phyloP scores from a whole-genome alignment of 2,888 invertebrate species.

The Scelioninae gen. 1 region DNA sequence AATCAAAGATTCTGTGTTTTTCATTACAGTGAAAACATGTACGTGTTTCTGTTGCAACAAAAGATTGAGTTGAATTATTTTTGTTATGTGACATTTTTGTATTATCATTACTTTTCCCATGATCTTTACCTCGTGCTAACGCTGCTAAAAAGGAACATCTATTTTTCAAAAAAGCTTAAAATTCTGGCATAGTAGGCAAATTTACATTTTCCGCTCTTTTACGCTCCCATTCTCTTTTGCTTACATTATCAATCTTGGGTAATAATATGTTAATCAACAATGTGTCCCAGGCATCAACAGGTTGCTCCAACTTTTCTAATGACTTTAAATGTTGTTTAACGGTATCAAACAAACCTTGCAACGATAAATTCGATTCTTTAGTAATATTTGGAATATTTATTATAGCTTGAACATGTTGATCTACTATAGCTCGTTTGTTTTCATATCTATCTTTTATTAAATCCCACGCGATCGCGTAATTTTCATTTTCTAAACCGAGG shows the following conservation, averaged over 20 bases:
- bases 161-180: constrained; percentile 1
- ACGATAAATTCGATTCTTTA: constrained; percentile 37
- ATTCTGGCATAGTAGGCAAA: constrained; percentile 14
- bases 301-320: constrained; percentile 9
- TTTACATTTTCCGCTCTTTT: constrained; percentile 16
- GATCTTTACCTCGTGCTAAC: neutral
- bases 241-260: constrained; percentile 13
- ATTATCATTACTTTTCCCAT: neutral
- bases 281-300: constrained; percentile 18
- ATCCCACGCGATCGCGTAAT: constrained; percentile 43
- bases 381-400: constrained; percentile 27
- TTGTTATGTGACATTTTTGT: neutral
- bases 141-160: constrained; percentile 19
- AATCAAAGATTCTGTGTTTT: neutral
- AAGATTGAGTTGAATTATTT: constrained; percentile 5
- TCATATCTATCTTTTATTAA: constrained; percentile 39
- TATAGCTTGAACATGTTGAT: constrained; percentile 42
- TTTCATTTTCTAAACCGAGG: constrained; percentile 32
- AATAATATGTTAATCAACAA: constrained; percentile 3
- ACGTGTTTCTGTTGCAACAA: neutral
- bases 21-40: neutral
- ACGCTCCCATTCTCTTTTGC: constrained; percentile 9
- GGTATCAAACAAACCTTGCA: constrained; percentile 17
- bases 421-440: constrained; percentile 31
- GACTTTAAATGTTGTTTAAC: constrained; percentile 24